Percentiles rank a stretch among this genome's conserved stretches.
Conservation (phyloP, 2,797 vertebrate species). For the Poeciliopsis presidionis region DNA sequence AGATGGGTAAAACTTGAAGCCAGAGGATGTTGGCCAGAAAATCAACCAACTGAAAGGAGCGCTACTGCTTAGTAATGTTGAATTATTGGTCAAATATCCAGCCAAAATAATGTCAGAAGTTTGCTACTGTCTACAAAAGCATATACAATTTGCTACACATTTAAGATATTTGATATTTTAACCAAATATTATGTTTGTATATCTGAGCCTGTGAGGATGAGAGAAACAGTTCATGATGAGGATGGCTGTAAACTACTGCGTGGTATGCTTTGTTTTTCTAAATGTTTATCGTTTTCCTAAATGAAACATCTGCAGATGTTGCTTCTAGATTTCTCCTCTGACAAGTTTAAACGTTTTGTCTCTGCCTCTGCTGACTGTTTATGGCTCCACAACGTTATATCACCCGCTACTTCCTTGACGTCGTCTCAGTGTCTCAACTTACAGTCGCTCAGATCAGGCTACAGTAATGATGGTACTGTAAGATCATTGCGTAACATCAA, state of each 20-base stretch:
- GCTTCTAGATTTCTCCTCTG: neutral
- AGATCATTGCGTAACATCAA: constrained; percentile 28
- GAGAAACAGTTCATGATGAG: neutral
- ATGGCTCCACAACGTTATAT: neutral
- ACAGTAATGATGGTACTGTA: neutral
- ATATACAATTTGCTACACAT: neutral
- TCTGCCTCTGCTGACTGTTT: neutral
- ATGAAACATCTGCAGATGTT: neutral
- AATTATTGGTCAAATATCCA: neutral
- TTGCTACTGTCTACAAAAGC: neutral
- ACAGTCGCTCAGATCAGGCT: constrained; percentile 7
- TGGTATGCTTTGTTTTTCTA: neutral
- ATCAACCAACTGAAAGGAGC: neutral
- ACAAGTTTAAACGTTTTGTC: neutral
- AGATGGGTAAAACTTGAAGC: too few relatives aligned
- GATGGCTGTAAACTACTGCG: neutral
- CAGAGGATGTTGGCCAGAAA: neutral
- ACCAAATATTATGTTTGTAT: neutral
- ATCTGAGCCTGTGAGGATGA: neutral
- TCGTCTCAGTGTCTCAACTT: constrained; percentile 20
- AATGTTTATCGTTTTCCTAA: neutral
- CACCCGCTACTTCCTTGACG: constrained; percentile 6
- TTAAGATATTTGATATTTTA: neutral
- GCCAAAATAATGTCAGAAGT: neutral
- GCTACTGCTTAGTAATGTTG: neutral